phyloP scores from a whole-genome alignment of 2,888 invertebrate species.

The Dryobotodes eremita region DNA sequence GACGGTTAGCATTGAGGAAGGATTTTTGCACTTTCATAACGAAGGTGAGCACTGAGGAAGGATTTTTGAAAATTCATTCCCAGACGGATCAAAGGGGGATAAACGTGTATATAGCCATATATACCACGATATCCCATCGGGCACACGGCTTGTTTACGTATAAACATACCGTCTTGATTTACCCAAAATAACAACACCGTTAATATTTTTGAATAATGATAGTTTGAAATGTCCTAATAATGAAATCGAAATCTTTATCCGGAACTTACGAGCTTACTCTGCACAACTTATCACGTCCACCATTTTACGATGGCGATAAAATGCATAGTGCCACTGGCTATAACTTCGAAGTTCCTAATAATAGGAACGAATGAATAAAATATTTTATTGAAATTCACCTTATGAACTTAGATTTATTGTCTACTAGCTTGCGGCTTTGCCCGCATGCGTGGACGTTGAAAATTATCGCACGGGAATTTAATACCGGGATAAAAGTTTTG shows the following conservation, averaged over 20 bases:
- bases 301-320: slow-evolving; percentile 53
- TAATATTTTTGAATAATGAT: neutral
- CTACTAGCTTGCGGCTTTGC: too few relatives aligned
- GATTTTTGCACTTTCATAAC: too few relatives aligned
- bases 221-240: slow-evolving; percentile 9
- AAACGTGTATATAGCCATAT: neutral
- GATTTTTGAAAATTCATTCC: neutral
- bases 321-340: slow-evolving; percentile 18
- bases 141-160: neutral
- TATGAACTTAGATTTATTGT: slow-evolving; percentile 11
- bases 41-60: neutral
- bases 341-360: slow-evolving; percentile 7
- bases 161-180: neutral
- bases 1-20: too few relatives aligned
- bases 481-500: too few relatives aligned
- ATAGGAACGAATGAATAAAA: slow-evolving; percentile 29
- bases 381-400: slow-evolving; percentile 28
- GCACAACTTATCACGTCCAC: slow-evolving; percentile 17
- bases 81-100: neutral
- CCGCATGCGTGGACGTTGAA: too few relatives aligned
- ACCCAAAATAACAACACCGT: neutral
- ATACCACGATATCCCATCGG: too few relatives aligned
- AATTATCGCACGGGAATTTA: too few relatives aligned
- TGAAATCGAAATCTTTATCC: slow-evolving; percentile 14
- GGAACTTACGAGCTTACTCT: slow-evolving; percentile 14